These are phyloP conservation scores for Phortica variegata DNA, from an alignment of 1,140 invertebrate species.

Conservation along the genomic window DNA sequence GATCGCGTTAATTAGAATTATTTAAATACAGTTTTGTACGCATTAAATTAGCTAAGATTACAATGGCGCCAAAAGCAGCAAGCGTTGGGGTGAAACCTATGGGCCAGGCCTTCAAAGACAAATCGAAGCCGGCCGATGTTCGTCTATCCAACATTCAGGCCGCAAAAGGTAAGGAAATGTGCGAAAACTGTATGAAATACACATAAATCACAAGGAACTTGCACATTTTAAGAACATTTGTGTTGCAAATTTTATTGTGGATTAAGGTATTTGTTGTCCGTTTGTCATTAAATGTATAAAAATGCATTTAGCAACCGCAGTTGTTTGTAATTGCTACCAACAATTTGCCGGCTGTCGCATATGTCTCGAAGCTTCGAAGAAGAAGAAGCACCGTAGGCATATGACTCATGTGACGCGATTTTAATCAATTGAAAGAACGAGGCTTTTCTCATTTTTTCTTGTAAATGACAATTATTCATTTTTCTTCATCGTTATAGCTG, in stretches of 20 bases:
- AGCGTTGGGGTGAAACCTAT: conserved; percentile 43
- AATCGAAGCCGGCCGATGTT: conserved; percentile 93
- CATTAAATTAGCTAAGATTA: conserved; percentile 13
- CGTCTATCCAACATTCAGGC: conserved; percentile 94
- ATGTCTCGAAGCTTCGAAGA: conserved; percentile 43
- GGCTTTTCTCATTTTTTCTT: conserved; percentile 1
- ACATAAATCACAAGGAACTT: conserved; percentile 1
- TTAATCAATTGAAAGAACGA: not conserved
- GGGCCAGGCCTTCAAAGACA: conserved; percentile 73
- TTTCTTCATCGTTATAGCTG: too few species aligned
- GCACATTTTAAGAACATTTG: conserved; percentile 4
- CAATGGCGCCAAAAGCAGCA: conserved; percentile 49
- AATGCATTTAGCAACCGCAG: conserved; percentile 23
- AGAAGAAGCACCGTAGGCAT: conserved; percentile 15
- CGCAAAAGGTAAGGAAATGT: conserved; percentile 81
- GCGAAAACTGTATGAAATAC: conserved; percentile 1
- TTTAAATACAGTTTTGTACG: too few species aligned
- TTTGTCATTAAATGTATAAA: not conserved
- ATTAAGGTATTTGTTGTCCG: conserved; percentile 8
- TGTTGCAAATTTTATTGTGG: not conserved
- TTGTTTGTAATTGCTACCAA: conserved; percentile 12
- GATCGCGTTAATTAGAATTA: too few species aligned
- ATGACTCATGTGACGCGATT: conserved; percentile 46
- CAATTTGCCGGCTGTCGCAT: conserved; percentile 26
- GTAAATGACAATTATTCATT: not conserved